Conservation (phyloP, 2,113 vertebrate species). For the Crotophaga sulcirostris region DNA sequence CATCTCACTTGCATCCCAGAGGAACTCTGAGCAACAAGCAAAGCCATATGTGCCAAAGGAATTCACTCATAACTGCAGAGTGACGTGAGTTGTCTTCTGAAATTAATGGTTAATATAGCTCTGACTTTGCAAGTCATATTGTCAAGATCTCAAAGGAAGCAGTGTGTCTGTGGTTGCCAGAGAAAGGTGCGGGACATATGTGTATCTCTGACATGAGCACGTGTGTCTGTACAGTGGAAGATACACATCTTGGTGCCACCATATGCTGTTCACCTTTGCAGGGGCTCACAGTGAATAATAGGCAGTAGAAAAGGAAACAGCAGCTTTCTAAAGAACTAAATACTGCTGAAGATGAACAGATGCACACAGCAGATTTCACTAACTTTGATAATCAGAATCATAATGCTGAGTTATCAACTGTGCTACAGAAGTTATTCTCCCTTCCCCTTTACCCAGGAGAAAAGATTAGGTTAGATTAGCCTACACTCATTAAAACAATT, state of each 20-base stretch:
- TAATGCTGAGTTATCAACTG: neutral
- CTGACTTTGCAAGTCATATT: neutral
- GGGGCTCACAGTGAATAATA: neutral
- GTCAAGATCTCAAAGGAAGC: neutral
- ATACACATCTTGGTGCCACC: neutral
- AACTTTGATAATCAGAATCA: neutral
- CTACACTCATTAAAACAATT: neutral
- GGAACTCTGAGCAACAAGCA: neutral
- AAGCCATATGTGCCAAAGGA: neutral
- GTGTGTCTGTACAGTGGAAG: neutral
- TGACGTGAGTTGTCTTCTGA: neutral
- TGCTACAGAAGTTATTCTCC: neutral
- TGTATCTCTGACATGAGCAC: accelerated
- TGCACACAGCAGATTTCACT: neutral
- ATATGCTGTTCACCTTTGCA: neutral
- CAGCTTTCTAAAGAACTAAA: neutral
- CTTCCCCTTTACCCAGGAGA: neutral
- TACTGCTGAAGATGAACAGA: neutral
- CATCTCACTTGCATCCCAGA: neutral
- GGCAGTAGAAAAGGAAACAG: neutral
- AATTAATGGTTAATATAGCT: neutral
- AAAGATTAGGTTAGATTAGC: neutral
- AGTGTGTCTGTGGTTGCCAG: accelerated
- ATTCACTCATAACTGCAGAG: neutral
- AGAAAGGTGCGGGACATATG: neutral